Base-by-base conservation (phyloP, 2,888 invertebrate genomes). In the Pantelozetes paolii region DNA sequence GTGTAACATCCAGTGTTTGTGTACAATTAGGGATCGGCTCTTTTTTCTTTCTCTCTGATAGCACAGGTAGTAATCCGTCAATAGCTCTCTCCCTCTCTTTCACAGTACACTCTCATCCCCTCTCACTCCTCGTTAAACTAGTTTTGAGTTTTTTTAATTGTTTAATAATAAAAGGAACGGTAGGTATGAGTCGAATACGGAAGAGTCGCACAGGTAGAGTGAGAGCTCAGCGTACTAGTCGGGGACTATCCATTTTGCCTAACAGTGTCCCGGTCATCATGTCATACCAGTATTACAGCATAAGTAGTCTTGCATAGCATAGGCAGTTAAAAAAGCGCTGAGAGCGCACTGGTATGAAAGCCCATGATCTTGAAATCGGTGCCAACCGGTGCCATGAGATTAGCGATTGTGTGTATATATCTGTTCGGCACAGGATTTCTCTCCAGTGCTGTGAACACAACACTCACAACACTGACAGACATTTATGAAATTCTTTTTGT, bases 361-460 rank as follows among this genome's bases (percentile, higher is more conserved):
- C 54, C 54, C 62, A 32, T 62, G 62, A 62, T 62, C 62, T 62
- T 62, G 62, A 62, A 62, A 62, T 36, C n/a, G 32, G 62, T 62
- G 62, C 62, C 62, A 62, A 62, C 62, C 62, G n/a, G 62, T 62
- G 36, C 62, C 62, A 62, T 26, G 62, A 62, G 32, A 62, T 62
- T 15, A 45, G 54, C 23, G 54, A 54, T 54, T 54, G 54, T 23
- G n/a, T n/a, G n/a, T 15, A 50, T 5, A 36, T 36, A 9, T 9
- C 50, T 54, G 54, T 54, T 18, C 54, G 54, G 54, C 54, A 54
- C 36, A 62, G 36, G 36, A 36, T 62, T 62, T 62, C 36, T 32
- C 62, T 62, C 32, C n/a, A 32, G 30, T 20, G 59, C 20, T 62
- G 18, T 62, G 62, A 26, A 36, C 54, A 26, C 26, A 26, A 23